phyloP scores from a whole-genome alignment of 2,888 invertebrate genomes.

The Mythimna pallens region DNA sequence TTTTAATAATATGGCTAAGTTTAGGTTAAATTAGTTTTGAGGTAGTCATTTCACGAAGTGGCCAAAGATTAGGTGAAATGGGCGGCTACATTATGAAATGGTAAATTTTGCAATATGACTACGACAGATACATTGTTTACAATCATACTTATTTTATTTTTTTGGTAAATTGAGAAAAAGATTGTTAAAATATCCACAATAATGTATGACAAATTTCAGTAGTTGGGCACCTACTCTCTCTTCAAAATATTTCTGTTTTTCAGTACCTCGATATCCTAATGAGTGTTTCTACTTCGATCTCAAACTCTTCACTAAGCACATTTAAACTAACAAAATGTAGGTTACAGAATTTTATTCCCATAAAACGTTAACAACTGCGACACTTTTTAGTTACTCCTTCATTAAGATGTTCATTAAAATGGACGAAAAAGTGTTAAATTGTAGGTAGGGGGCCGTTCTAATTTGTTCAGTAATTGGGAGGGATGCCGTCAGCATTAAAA shows the following conservation, averaged over 20 bases:
- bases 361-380: slow-evolving; percentile 30
- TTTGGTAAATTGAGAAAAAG: no score
- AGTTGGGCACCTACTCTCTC: background rate
- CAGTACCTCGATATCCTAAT: background rate
- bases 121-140: no score
- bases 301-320: background rate
- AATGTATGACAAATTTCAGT: background rate
- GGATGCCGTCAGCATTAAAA: slow-evolving; percentile 64
- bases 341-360: slow-evolving; percentile 32
- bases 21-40: no score
- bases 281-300: background rate
- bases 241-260: background rate
- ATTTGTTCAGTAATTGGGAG: slow-evolving; percentile 66
- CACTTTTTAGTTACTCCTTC: slow-evolving; percentile 28
- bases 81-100: no score
- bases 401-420: slow-evolving; percentile 60
- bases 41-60: no score
- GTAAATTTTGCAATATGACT: no score
- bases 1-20: no score
- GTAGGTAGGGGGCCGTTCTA: slow-evolving; percentile 54
- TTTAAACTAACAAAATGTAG: slow-evolving; percentile 22
- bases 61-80: no score
- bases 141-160: no score
- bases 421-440: slow-evolving; percentile 62
- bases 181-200: no score